Evolutionary conservation across 2,797 vertebrate genomes (phyloP), one percentile per base, ranked within the genome.

Genomic region (Acanthurus lineatus): DNA sequence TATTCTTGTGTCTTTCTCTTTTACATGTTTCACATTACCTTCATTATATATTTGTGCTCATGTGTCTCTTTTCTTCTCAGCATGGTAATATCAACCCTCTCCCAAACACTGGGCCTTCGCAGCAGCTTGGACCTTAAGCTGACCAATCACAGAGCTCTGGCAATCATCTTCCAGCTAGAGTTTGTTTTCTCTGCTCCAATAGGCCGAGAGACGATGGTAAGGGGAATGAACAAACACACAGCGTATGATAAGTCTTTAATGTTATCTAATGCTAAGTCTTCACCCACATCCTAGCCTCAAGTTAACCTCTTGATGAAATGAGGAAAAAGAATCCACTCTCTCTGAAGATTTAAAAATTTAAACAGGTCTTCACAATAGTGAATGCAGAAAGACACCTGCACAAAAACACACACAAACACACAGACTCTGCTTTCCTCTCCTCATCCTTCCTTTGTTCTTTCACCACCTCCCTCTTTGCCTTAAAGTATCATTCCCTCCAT

Each of bases 91-190:
- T 84, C 87, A 4, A 9, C 79, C 38, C 73, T 22, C 15, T 52
- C 81, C 76, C 88, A 87, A 62, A 92, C 83, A 9, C 89, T 99
- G 28, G 94, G 94, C 44, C 89, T 98, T 80, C 94, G 96, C 86
- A 98, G 97, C 89, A 96, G 91, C 83, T 92, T 99, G 77, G 96
- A 97, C 49, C 93, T 99, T 82, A 92, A 89, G 79, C 94, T 99
- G 96, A 94, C 96, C 69, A 91, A 73, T 69, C 96, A 98, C 76
- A 94, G 87, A 0, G 94, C 94, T 0, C 93, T 97, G 0, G 89
- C 91, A 6, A 63, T 99, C 2, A 72, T 96, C 92, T 97, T 99
- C 86, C 96, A 96, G 93, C 94, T 99, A 80, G 97, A 99, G 84
- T 99, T 96, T 0, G 96, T 97, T 86, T 95, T 98, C 89, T 96